Evolutionary conservation across 2,888 invertebrate species (phyloP).

Genomic region (Lepidochrysops patricia): DNA sequence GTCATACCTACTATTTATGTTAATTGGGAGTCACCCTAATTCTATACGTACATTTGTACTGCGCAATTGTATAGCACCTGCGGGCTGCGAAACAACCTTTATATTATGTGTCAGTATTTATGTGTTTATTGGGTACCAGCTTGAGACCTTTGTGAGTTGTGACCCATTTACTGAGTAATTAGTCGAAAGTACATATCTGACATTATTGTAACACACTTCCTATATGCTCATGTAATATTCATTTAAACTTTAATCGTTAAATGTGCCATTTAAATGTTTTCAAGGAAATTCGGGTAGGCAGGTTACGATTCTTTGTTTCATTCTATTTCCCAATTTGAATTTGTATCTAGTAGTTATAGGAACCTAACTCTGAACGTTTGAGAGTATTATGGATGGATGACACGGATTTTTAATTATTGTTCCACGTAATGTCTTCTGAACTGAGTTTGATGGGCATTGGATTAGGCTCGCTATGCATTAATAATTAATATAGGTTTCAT

Average conservation of each 20-base stretch:
- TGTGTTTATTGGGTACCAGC: conserved; percentile 38
- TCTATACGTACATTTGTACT: conserved; percentile 34
- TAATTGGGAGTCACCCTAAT: conserved; percentile 29
- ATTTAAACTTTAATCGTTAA: background rate
- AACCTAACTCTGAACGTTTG: no score
- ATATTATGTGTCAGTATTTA: conserved; percentile 34
- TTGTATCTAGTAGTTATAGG: no score
- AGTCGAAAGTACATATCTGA: background rate
- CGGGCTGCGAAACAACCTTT: conserved; percentile 41
- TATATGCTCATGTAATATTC: background rate
- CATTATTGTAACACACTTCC: background rate
- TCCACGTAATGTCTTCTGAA: no score
- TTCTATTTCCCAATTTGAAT: no score
- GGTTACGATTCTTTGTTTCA: background rate
- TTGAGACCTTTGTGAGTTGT: conserved; percentile 21
- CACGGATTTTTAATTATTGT: no score
- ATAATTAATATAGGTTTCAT: no score
- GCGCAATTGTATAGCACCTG: conserved; percentile 48
- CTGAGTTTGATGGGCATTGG: no score
- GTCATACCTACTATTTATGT: conserved; percentile 21
- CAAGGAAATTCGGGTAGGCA: background rate
- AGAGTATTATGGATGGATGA: no score
- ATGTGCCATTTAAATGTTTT: background rate
- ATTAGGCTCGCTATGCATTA: no score
- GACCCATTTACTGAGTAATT: background rate